phyloP scores from a whole-genome alignment of 1,140 invertebrate species.

The Drosophila kohkoa region DNA sequence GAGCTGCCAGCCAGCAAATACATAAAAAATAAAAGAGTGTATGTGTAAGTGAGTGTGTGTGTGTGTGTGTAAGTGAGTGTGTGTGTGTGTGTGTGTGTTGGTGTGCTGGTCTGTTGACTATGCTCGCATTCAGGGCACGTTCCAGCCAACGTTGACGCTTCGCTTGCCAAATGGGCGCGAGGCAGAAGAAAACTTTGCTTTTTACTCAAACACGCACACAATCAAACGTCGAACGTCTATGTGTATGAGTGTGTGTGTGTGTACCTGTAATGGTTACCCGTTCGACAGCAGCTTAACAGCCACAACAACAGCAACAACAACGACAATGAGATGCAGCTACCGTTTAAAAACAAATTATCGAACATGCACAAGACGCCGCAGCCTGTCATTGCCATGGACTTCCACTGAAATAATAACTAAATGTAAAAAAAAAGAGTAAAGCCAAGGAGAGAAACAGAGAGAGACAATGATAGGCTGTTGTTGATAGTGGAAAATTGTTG shows the following conservation, averaged over 20 bases:
- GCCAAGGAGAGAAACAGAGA: slow-evolving; percentile 1
- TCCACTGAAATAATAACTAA: slow-evolving; percentile 68
- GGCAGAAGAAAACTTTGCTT: slow-evolving; percentile 63
- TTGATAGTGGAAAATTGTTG: slow-evolving; percentile 55
- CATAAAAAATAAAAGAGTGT: slow-evolving; percentile 32
- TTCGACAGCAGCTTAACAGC: slow-evolving; percentile 67
- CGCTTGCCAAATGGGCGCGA: slow-evolving; percentile 61
- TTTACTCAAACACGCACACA: slow-evolving; percentile 58
- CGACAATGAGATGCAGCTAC: slow-evolving; percentile 32
- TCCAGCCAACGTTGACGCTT: slow-evolving; percentile 76
- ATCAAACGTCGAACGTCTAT: neutral
- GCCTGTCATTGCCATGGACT: slow-evolving; percentile 64
- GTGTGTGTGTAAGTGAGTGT: slow-evolving; percentile 13
- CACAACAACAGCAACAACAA: slow-evolving; percentile 46
- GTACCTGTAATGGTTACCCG: slow-evolving; percentile 64
- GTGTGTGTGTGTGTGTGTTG: slow-evolving; percentile 17
- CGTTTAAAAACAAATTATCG: slow-evolving; percentile 83
- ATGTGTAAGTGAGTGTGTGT: neutral
- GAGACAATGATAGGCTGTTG: slow-evolving; percentile 39
- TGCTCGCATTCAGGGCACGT: slow-evolving; percentile 77
- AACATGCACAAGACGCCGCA: slow-evolving; percentile 63
- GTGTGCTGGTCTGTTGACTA: slow-evolving; percentile 50
- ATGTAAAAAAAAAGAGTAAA: slow-evolving; percentile 14
- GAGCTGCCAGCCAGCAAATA: slow-evolving; percentile 40
- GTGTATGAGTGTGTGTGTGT: slow-evolving; percentile 20